Base-by-base conservation (phyloP, 2,113 vertebrate species). In the Tachuris rubrigastra region DNA sequence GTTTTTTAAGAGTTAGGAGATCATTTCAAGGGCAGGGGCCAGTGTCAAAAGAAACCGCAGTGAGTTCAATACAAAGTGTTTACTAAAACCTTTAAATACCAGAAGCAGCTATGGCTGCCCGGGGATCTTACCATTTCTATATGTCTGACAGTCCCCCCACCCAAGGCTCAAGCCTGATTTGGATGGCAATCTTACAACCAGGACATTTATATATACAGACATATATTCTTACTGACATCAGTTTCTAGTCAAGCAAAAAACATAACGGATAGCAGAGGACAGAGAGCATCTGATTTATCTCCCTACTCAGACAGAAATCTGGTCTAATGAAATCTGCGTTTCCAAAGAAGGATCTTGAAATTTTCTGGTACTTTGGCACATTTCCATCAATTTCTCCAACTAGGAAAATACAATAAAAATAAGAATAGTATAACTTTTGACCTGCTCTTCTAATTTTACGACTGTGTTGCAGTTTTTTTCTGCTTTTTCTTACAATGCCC, bases 301-400 rank as follows among this genome's bases (percentile, higher is more conserved):
- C 77, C 53, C 60, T 71, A n/a, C 31, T 81, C n/a, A 17, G 74
- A 37, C 66, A 25, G 68, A 82, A 92, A 76, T 69, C 46, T 62
- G 37, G 17, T 42, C 41, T 81, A 76, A 82, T 73, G 13, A 88
- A 87, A 85, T 23, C 49, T 22, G 60, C 87, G 23, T 58, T 89
- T 87, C 62, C 42, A 50, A 89, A 91, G 66, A 69, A 72, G 49
- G 31, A 91, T 82, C 28, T 56, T 46, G 44, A 59, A 3, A 4
- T 91, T 73, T 94, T 72, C 52, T 91, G 31, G 46, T 87, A 55
- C 58, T 84, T 94, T 94, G 77, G 73, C 80, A 92, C 15, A 67
- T 52, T 78, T 12, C 24, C 27, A 39, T 76, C 68, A 67, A 71
- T 86, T 88, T 81, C n/a, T 73, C 56, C 55, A 76, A 75, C 8